These are phyloP conservation scores for Lipotes vexillifer DNA, from an alignment of 2,113 vertebrate genomes.

Conservation along the genomic window DNA sequence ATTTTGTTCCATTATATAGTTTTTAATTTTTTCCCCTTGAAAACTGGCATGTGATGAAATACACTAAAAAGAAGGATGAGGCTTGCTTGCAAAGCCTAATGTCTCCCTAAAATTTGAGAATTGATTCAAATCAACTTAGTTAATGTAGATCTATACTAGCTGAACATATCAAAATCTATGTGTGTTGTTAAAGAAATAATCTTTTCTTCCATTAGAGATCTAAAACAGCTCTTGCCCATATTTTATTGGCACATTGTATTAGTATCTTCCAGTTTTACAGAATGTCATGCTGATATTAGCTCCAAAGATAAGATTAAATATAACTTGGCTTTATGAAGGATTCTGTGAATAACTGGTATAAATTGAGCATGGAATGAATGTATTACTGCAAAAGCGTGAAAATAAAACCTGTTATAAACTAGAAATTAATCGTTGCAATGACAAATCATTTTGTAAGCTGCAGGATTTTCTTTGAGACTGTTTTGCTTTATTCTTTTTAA, in stretches of 20 bases:
- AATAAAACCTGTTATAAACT: conserved; percentile 76
- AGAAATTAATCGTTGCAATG: conserved; percentile 73
- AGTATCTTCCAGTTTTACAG: not conserved
- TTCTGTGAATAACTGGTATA: conserved; percentile 66
- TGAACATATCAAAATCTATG: not conserved
- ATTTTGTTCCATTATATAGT: not conserved
- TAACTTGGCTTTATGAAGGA: conserved; percentile 53
- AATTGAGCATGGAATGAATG: conserved; percentile 79
- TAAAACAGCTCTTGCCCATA: not conserved
- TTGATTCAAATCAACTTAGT: not conserved
- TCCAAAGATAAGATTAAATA: conserved; percentile 61
- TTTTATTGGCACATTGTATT: conserved; percentile 35
- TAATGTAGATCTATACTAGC: not conserved
- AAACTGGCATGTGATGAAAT: not conserved
- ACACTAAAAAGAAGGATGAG: not conserved
- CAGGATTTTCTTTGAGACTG: conserved; percentile 72
- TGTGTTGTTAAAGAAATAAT: not conserved
- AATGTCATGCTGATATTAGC: conserved; percentile 10
- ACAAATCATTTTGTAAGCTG: conserved; percentile 75
- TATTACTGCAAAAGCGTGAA: conserved; percentile 71
- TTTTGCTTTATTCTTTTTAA: conserved; percentile 57
- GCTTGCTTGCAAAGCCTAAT: not conserved
- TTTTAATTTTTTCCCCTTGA: not conserved
- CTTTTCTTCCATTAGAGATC: not conserved
- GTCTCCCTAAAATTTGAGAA: not conserved